A percentile compares a stretch with the other conserved stretches of the same genome.
phyloP scores from a whole-genome alignment of 2,797 vertebrate genomes.

The Lepilemur ruficaudatus region DNA sequence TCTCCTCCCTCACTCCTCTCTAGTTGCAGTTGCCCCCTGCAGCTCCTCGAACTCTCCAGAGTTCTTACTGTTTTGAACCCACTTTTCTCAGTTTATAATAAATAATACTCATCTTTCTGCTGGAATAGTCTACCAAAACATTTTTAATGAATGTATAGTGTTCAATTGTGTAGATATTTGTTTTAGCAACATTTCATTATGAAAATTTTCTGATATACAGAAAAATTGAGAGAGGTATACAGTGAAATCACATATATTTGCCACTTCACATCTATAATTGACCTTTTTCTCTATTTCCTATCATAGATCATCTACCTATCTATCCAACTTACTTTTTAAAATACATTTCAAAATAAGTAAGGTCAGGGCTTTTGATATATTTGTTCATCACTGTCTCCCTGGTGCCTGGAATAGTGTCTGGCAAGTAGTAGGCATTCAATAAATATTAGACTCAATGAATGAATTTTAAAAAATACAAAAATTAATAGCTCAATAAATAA shows the following conservation, averaged over 20 bases:
- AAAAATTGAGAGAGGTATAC: not conserved
- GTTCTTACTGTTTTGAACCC: not conserved
- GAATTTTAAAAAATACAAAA: not conserved
- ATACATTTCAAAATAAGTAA: not conserved
- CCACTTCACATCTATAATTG: not conserved
- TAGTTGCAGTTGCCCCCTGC: not conserved
- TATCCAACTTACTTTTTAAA: not conserved
- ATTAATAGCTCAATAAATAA: not conserved
- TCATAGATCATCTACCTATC: not conserved
- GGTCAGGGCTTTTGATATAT: not conserved
- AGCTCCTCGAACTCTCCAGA: not conserved
- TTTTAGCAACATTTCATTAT: not conserved
- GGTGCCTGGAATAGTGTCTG: not conserved
- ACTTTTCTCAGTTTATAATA: not conserved
- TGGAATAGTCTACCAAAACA: not conserved
- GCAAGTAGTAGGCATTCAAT: not conserved
- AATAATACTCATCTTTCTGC: not conserved
- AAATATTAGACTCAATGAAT: not conserved
- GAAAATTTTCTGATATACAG: not conserved
- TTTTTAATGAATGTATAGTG: not conserved
- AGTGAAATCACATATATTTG: not conserved
- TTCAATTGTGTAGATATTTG: not conserved
- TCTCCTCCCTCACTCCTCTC: not conserved
- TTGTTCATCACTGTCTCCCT: not conserved
- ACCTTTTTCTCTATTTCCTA: not conserved